phyloP scores from a whole-genome alignment of 2,113 vertebrate genomes.

The Myrmecophaga tridactyla region DNA sequence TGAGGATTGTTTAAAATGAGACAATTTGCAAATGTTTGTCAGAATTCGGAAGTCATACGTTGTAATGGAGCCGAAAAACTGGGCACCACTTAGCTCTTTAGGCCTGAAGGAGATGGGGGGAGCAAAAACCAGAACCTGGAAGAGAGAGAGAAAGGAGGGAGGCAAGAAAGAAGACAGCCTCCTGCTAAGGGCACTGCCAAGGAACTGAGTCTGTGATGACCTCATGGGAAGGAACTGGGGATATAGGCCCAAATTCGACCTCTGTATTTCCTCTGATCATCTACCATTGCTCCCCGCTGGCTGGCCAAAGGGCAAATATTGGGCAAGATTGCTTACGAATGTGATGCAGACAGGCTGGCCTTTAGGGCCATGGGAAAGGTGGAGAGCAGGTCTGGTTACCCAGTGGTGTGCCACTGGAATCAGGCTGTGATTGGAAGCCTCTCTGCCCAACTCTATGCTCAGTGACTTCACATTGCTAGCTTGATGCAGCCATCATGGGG shows the following conservation, averaged over 20 bases:
- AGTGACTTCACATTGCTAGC: neutral
- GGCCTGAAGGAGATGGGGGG: neutral
- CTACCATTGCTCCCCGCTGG: too few species aligned
- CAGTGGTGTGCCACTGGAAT: neutral
- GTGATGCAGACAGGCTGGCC: too few species aligned
- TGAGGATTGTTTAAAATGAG: neutral
- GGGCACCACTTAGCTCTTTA: neutral
- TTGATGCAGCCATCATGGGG: neutral
- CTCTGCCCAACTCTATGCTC: neutral
- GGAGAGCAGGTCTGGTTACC: neutral
- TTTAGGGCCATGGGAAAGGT: neutral
- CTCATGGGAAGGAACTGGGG: neutral
- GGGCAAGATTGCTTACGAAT: neutral
- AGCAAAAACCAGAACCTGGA: too few species aligned
- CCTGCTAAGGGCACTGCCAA: neutral
- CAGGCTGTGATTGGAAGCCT: accelerated
- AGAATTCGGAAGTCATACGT: neutral
- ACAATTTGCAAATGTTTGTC: neutral
- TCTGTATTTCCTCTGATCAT: neutral
- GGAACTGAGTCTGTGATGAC: neutral
- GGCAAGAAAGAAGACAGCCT: neutral
- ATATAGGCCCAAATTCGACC: accelerated
- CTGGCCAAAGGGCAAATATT: neutral
- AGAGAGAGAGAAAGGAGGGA: neutral
- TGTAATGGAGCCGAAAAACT: neutral